phyloP scores from a whole-genome alignment of 2,888 invertebrate genomes.

The Nebria brevicollis region DNA sequence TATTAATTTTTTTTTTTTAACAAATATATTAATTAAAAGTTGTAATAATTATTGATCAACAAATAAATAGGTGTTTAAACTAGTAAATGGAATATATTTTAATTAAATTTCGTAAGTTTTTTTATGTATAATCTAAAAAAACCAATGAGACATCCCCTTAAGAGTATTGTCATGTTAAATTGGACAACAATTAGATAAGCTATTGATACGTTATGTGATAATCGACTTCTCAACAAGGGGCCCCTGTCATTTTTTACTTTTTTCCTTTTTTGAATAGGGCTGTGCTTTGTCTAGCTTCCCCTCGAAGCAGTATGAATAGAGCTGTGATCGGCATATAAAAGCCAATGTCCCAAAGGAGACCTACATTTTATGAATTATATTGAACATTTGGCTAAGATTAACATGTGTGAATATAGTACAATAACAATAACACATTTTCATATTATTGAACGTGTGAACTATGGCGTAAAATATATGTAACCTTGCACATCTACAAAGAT shows the following conservation, averaged over 20 bases:
- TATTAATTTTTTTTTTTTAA: no score
- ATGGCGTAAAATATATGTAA: background rate
- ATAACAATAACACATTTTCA: background rate
- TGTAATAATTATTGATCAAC: no score
- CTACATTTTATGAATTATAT: background rate
- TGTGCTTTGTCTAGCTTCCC: background rate
- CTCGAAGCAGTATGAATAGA: background rate
- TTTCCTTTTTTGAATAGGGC: background rate
- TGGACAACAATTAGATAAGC: background rate
- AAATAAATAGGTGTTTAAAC: no score
- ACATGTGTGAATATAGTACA: background rate
- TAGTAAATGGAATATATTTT: no score
- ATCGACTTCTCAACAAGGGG: slow-evolving; percentile 1
- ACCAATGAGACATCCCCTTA: background rate
- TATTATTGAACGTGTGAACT: no score
- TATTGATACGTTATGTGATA: slow-evolving; percentile 18
- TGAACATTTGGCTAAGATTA: background rate
- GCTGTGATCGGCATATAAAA: background rate
- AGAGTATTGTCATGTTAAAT: slow-evolving; percentile 9
- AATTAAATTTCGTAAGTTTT: background rate
- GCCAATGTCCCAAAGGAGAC: background rate
- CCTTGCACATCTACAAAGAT: background rate
- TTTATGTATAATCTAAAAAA: background rate
- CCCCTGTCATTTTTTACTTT: background rate
- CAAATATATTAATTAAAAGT: no score